Evolutionary conservation across 2,113 vertebrate genomes (phyloP).

Genomic region (Syngnathoides biaculeatus): DNA sequence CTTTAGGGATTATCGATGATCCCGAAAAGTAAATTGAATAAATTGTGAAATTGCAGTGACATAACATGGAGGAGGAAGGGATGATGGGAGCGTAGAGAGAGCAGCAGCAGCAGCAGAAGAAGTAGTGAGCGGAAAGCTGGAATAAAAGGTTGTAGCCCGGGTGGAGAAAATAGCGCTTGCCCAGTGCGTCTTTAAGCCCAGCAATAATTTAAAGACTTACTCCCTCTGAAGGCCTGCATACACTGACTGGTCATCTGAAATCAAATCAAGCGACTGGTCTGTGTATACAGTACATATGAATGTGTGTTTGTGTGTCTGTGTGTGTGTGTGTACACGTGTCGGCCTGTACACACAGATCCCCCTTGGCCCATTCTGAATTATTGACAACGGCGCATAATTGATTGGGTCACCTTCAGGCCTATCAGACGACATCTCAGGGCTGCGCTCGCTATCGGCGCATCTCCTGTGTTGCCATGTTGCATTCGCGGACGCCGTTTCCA

Average conservation of each 20-base stretch:
- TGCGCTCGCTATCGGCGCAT: conserved; percentile 44
- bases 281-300: conserved; percentile 19
- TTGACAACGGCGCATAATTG: conserved; percentile 73
- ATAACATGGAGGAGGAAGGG: neutral
- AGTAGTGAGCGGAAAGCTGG: conserved; percentile 14
- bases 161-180: conserved; percentile 50
- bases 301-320: conserved; percentile 20
- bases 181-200: conserved; percentile 57
- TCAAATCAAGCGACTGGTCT: conserved; percentile 64
- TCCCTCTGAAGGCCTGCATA: conserved; percentile 65
- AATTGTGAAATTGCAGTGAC: neutral
- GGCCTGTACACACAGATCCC: conserved; percentile 35
- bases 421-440: conserved; percentile 58
- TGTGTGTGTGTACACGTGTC: conserved; percentile 19
- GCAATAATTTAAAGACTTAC: conserved; percentile 69
- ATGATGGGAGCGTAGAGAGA: neutral
- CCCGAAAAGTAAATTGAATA: neutral
- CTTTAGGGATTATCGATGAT: neutral
- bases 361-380: conserved; percentile 69
- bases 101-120: conserved; percentile 7
- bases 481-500: conserved; percentile 12
- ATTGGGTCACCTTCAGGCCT: conserved; percentile 75
- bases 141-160: conserved; percentile 39
- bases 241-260: conserved; percentile 74
- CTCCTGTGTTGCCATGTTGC: conserved; percentile 26